Evolutionary conservation across 2,113 vertebrate genomes (phyloP).

Genomic region (Brienomyrus brachyistius): DNA sequence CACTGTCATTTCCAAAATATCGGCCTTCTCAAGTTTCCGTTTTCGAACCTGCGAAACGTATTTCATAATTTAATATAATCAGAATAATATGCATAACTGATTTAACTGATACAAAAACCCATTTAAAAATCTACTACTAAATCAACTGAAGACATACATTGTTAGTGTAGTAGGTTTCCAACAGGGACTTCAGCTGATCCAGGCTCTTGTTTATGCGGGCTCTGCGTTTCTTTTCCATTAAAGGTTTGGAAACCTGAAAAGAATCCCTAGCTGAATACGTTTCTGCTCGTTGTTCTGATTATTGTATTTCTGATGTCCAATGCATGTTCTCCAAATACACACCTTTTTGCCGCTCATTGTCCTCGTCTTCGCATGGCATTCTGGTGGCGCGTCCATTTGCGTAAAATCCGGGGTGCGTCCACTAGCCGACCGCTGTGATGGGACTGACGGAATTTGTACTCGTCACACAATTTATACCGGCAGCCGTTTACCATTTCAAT

Average conservation of each 20-base stretch:
- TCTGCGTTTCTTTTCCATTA: conserved; percentile 82
- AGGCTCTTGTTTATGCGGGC: conserved; percentile 79
- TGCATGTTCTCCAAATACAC: neutral
- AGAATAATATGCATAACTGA: neutral
- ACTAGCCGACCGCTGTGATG: neutral
- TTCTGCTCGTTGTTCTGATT: neutral
- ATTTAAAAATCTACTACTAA: neutral
- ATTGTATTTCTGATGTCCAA: neutral
- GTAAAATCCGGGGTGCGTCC: conserved; percentile 8
- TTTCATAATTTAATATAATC: neutral
- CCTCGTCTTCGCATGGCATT: conserved; percentile 44
- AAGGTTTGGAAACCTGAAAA: conserved; percentile 74
- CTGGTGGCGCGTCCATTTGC: conserved; percentile 53
- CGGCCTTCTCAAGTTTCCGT: conserved; percentile 82
- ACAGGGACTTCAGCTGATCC: conserved; percentile 70
- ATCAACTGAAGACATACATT: conserved; percentile 55
- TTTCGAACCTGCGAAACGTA: conserved; percentile 68
- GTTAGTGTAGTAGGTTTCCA: conserved; percentile 75
- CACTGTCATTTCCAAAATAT: conserved; percentile 82
- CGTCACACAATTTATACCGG: conserved; percentile 50
- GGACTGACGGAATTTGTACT: conserved; percentile 37
- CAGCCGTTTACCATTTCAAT: conserved; percentile 69
- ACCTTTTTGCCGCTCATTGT: conserved; percentile 51
- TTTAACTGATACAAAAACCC: neutral
- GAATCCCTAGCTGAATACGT: neutral